These are phyloP conservation scores for Heliconius hortense DNA, from an alignment of 2,888 invertebrate species.

Conservation along the genomic window DNA sequence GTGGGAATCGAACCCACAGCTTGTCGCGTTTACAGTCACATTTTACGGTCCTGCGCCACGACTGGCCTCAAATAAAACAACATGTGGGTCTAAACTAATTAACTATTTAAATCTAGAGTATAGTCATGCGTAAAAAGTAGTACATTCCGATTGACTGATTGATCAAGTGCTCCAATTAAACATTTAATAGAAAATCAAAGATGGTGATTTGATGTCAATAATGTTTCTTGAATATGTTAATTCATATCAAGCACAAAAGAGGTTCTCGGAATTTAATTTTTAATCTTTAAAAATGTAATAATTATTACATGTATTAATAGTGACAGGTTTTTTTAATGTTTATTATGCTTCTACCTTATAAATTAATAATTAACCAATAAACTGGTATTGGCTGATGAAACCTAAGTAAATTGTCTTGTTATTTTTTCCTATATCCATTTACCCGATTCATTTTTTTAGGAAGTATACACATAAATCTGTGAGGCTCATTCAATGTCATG, in stretches of 20 bases:
- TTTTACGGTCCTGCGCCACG: too few relatives aligned
- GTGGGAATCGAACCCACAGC: too few relatives aligned
- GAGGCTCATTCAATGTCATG: slow-evolving; percentile 13
- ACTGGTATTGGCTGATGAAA: background rate
- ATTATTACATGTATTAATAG: background rate
- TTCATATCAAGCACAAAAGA: background rate
- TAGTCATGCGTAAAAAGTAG: slow-evolving; percentile 13
- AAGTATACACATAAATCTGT: slow-evolving; percentile 2
- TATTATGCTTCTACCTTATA: background rate
- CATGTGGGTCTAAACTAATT: slow-evolving; percentile 1
- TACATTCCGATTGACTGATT: background rate
- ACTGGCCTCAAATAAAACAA: background rate
- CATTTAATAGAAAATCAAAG: background rate
- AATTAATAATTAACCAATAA: background rate
- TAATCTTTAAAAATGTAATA: background rate
- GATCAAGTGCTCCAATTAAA: background rate
- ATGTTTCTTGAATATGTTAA: background rate
- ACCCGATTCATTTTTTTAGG: background rate
- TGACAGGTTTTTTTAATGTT: slow-evolving; percentile 1
- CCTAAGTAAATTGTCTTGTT: background rate
- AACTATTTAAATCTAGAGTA: background rate
- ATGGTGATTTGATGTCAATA: background rate
- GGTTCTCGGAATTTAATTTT: background rate
- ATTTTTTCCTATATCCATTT: background rate
- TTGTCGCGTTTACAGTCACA: too few relatives aligned